Conservation (phyloP, 30 jellyfish, hydroid and myxozoan genomes). For the Rhopilema esculentum region DNA sequence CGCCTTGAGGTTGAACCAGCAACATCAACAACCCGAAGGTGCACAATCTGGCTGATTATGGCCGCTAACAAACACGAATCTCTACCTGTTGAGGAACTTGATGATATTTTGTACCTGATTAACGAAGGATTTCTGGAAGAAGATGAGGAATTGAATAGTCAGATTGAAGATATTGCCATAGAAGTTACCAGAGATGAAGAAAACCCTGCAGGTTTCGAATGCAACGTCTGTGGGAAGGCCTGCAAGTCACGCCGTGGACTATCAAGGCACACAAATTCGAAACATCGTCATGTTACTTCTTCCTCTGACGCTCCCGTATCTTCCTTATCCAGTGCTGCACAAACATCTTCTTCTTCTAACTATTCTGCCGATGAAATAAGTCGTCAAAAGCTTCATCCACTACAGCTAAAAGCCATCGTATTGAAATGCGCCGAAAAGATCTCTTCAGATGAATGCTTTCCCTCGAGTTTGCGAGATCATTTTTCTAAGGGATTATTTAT, state of each 20-base stretch:
- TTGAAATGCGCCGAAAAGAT: neutral
- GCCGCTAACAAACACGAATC: conserved; percentile 40
- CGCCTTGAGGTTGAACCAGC: conserved; percentile 72
- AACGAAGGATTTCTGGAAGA: conserved; percentile 47
- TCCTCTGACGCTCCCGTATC: neutral
- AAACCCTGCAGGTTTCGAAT: conserved; percentile 30
- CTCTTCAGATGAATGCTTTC: neutral
- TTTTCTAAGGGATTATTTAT: too few relatives aligned
- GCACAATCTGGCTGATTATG: too few relatives aligned
- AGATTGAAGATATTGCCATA: too few relatives aligned
- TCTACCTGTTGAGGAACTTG: conserved; percentile 47
- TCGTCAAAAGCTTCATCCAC: too few relatives aligned
- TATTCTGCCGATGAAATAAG: too few relatives aligned
- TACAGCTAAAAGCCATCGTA: too few relatives aligned
- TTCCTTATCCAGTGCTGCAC: too few relatives aligned
- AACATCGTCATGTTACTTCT: conserved; percentile 29
- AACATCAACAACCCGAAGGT: conserved; percentile 65
- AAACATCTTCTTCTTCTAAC: too few relatives aligned
- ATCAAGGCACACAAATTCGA: conserved; percentile 48
- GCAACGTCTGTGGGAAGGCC: conserved; percentile 53
- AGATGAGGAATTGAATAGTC: conserved; percentile 9
- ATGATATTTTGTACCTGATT: conserved; percentile 40
- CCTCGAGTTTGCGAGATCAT: too few relatives aligned
- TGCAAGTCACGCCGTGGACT: conserved; percentile 73
- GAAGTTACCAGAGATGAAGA: conserved; percentile 12